phyloP scores from a whole-genome alignment of 2,113 vertebrate species.

The Delphinapterus leucas region DNA sequence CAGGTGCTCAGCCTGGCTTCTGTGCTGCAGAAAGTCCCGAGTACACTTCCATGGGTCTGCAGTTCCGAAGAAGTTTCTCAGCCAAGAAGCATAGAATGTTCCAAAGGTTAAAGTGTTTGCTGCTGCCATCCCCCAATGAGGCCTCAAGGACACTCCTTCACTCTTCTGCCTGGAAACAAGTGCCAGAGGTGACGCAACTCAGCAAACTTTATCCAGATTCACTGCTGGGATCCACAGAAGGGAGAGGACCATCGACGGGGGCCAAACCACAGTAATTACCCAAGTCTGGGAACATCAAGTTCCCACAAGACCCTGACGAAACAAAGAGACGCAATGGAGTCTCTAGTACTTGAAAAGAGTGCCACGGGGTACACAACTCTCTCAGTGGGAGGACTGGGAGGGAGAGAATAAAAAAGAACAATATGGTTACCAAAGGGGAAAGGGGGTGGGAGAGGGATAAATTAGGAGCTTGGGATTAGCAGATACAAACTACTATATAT shows the following conservation, averaged over 20 bases:
- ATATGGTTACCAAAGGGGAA: neutral
- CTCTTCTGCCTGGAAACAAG: constrained; percentile 62
- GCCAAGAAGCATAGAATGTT: neutral
- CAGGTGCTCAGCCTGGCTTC: neutral
- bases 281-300: constrained; percentile 44
- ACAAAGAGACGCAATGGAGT: neutral
- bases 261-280: constrained; percentile 34
- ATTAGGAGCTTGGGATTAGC: neutral
- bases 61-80: neutral
- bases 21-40: neutral
- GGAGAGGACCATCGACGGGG: neutral
- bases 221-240: neutral
- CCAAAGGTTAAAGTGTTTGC: constrained; percentile 52
- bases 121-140: neutral
- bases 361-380: rapidly evolving
- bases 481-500: neutral
- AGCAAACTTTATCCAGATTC: constrained; percentile 2
- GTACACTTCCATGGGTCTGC: neutral
- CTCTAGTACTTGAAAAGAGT: neutral
- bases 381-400: neutral
- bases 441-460: neutral
- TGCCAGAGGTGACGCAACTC: constrained; percentile 59
- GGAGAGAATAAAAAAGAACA: neutral
- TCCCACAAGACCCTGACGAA: neutral
- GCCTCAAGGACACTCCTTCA: constrained; percentile 56